Conservation (phyloP, 1,140 invertebrate genomes). For the Oryctes rhinoceros region DNA sequence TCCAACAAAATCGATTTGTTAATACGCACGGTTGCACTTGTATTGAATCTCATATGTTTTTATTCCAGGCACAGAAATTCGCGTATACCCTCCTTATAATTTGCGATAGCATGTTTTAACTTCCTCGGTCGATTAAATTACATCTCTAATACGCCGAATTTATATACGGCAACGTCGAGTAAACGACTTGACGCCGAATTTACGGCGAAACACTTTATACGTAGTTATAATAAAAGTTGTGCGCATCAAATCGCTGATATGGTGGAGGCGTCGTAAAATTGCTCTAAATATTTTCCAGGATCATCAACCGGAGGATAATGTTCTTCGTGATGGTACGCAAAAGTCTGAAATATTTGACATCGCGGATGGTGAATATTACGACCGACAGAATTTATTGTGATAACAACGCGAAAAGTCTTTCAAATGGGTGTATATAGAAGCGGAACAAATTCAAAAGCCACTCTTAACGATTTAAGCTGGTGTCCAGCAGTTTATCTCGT, state of each 20-base stretch:
- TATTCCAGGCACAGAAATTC: neutral
- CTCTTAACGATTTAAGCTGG: conserved; percentile 7
- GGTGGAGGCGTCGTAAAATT: conserved; percentile 25
- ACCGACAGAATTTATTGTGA: conserved; percentile 17
- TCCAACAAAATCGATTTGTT: no score
- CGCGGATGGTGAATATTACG: neutral
- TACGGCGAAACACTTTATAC: conserved; percentile 29
- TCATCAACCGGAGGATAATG: conserved; percentile 29
- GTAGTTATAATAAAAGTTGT: conserved; percentile 35
- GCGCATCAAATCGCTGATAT: conserved; percentile 6
- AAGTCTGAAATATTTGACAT: conserved; percentile 28
- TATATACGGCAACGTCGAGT: conserved; percentile 12
- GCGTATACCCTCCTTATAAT: neutral
- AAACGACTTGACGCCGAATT: conserved; percentile 19
- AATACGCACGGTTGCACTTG: no score
- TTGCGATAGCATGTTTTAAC: conserved; percentile 2
- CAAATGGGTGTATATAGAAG: conserved; percentile 2
- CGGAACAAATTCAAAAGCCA: conserved; percentile 19
- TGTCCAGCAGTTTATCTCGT: neutral
- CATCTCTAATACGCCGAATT: conserved; percentile 24
- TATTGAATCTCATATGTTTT: neutral
- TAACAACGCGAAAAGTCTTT: conserved; percentile 7
- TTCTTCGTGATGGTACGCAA: conserved; percentile 31
- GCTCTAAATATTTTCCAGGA: conserved; percentile 33
- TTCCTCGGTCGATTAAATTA: conserved; percentile 24